phyloP scores from a whole-genome alignment of 2,888 invertebrate genomes.

The Tanypteryx hageni region DNA sequence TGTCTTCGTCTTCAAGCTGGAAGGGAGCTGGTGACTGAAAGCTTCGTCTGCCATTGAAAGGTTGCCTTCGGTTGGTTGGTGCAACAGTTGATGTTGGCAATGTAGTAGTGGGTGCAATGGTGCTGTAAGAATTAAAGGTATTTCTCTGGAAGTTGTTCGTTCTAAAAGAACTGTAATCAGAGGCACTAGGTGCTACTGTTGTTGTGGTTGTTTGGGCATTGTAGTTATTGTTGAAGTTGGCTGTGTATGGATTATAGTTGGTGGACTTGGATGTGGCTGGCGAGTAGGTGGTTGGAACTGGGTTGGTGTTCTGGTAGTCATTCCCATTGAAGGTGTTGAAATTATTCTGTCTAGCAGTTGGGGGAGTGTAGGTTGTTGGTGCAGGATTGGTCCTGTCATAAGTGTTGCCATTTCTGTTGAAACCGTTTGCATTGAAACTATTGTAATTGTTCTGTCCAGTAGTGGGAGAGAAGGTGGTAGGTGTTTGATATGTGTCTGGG shows the following conservation, averaged over 20 bases:
- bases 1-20: slow-evolving; percentile 45
- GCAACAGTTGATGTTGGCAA: slow-evolving; percentile 7
- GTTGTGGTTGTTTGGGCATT: slow-evolving; percentile 13
- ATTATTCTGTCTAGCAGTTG: slow-evolving; percentile 22
- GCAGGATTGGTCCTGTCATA: slow-evolving; percentile 31
- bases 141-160: slow-evolving; percentile 46
- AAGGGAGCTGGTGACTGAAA: slow-evolving; percentile 45
- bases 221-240: slow-evolving; percentile 55
- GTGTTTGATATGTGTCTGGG: slow-evolving; percentile 7
- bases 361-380: slow-evolving; percentile 34
- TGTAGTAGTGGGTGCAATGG: slow-evolving; percentile 24
- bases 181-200: background rate
- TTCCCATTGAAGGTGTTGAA: slow-evolving; percentile 10
- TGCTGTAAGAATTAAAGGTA: slow-evolving; percentile 16
- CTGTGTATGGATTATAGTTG: slow-evolving; percentile 49
- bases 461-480: slow-evolving; percentile 35
- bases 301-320: slow-evolving; percentile 28
- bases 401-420: slow-evolving; percentile 29
- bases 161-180: slow-evolving; percentile 35
- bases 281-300: slow-evolving; percentile 39
- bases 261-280: slow-evolving; percentile 49
- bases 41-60: slow-evolving; percentile 38
- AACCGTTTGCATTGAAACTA: background rate
- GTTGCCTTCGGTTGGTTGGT: slow-evolving; percentile 48
- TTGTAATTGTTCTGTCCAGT: background rate